phyloP scores from a whole-genome alignment of 2,113 vertebrate genomes.

The Chaenocephalus aceratus region DNA sequence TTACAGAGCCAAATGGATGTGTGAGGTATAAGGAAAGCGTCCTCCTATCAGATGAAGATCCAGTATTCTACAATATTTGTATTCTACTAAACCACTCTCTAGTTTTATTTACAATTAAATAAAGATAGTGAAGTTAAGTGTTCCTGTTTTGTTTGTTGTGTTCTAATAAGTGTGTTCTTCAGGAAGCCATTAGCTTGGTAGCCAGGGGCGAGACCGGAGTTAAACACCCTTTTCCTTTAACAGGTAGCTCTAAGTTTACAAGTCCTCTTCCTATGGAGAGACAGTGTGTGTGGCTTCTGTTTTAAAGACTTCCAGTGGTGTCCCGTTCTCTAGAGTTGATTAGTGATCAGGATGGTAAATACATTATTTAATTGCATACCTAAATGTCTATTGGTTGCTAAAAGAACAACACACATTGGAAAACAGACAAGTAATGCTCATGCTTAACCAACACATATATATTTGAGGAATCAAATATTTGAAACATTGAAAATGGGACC shows the following conservation, averaged over 20 bases:
- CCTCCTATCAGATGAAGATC: conserved; percentile 6
- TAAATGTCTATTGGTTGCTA: background rate
- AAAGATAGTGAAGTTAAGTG: background rate
- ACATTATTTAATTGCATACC: background rate
- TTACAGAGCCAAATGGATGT: conserved; percentile 44
- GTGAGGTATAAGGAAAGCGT: conserved; percentile 41
- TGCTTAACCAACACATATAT: background rate
- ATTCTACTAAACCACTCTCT: background rate
- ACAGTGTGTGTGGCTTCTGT: conserved; percentile 23
- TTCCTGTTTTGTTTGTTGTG: conserved; percentile 47
- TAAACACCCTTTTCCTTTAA: conserved; percentile 71
- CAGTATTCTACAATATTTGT: background rate
- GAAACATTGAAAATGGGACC: background rate
- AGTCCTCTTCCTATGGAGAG: conserved; percentile 55
- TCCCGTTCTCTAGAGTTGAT: conserved; percentile 21
- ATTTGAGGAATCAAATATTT: background rate
- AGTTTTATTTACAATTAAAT: conserved; percentile 14
- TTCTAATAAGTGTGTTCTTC: conserved; percentile 33
- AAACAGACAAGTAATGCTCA: background rate
- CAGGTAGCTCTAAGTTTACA: conserved; percentile 74
- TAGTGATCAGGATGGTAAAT: background rate
- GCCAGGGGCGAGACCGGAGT: conserved; percentile 61
- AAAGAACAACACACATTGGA: background rate
- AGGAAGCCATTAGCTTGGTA: conserved; percentile 64
- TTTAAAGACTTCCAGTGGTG: conserved; percentile 22